A percentile compares a stretch with the other conserved stretches of the same genome.
Evolutionary conservation across 1,140 invertebrate genomes (phyloP).

Genomic region (Leptopilina clavipes): DNA sequence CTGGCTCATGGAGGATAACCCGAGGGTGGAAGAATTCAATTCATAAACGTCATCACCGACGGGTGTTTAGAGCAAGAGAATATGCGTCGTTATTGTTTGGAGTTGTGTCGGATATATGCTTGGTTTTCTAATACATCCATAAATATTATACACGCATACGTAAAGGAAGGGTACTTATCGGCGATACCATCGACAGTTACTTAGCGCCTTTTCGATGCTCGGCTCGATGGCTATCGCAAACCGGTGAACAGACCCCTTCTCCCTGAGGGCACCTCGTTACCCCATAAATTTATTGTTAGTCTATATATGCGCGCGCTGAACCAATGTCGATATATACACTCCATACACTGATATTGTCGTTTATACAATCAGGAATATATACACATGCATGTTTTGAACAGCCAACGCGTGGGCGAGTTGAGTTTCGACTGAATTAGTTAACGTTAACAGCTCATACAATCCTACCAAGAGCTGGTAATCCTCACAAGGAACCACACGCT

Average conservation of each 20-base stretch:
- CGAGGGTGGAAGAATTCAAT: constrained; percentile 64
- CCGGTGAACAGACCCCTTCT: constrained; percentile 54
- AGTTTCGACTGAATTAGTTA: constrained; percentile 55
- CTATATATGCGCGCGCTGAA: constrained; percentile 1
- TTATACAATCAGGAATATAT: not conserved
- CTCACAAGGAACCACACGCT: constrained; percentile 27
- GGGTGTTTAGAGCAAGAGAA: constrained; percentile 45
- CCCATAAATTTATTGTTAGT: constrained; percentile 69
- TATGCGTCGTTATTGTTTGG: constrained; percentile 48
- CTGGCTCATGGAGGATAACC: constrained; percentile 30
- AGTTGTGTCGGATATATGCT: constrained; percentile 45
- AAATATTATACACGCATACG: constrained; percentile 32
- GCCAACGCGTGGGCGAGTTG: constrained; percentile 49
- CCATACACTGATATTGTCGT: not conserved
- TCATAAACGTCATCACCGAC: constrained; percentile 65
- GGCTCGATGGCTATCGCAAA: constrained; percentile 69
- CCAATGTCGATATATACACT: constrained; percentile 45
- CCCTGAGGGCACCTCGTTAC: constrained; percentile 62
- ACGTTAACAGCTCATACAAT: constrained; percentile 26
- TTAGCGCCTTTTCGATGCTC: constrained; percentile 72
- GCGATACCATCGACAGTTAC: constrained; percentile 72
- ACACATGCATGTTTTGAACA: not conserved
- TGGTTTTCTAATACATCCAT: constrained; percentile 36
- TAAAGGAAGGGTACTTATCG: constrained; percentile 61
- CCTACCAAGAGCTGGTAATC: constrained; percentile 23